A percentile compares a stretch with the other conserved stretches of the same genome.
Evolutionary conservation across 2,113 vertebrate species (phyloP).

Genomic region (Syrrhaptes paradoxus): DNA sequence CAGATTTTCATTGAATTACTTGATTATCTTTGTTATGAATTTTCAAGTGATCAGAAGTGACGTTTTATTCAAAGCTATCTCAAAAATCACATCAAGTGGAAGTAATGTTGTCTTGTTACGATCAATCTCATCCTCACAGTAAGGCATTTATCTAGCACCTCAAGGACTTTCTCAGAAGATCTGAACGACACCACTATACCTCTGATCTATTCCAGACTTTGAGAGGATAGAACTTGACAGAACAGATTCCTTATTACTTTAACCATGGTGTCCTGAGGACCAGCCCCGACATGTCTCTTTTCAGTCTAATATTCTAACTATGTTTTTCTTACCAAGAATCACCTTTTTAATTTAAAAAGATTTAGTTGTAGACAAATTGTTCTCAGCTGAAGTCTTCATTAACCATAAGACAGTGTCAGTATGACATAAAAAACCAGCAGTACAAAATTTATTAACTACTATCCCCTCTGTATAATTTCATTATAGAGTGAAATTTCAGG

Average conservation of each 20-base stretch:
- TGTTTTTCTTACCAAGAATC: background rate
- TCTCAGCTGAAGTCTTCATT: background rate
- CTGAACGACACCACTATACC: background rate
- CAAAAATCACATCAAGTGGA: background rate
- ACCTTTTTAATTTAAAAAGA: background rate
- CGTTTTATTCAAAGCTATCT: background rate
- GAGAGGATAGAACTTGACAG: background rate
- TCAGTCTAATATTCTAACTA: background rate
- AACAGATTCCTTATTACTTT: background rate
- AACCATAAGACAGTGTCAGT: background rate
- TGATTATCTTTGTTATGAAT: background rate
- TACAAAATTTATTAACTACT: background rate
- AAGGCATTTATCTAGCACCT: background rate
- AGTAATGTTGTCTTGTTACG: background rate
- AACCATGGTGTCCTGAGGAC: background rate
- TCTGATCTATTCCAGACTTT: background rate
- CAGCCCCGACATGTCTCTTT: background rate
- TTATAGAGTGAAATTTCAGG: background rate
- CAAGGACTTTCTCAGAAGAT: background rate
- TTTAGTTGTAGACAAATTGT: background rate
- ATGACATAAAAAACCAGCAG: background rate
- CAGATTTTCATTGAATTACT: background rate
- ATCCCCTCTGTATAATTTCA: background rate
- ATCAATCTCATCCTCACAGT: background rate
- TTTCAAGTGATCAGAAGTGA: background rate